A percentile compares a stretch with the other conserved stretches of the same genome.
Evolutionary conservation across 2,797 vertebrate genomes (phyloP).

Genomic region (Poecilia velifera): DNA sequence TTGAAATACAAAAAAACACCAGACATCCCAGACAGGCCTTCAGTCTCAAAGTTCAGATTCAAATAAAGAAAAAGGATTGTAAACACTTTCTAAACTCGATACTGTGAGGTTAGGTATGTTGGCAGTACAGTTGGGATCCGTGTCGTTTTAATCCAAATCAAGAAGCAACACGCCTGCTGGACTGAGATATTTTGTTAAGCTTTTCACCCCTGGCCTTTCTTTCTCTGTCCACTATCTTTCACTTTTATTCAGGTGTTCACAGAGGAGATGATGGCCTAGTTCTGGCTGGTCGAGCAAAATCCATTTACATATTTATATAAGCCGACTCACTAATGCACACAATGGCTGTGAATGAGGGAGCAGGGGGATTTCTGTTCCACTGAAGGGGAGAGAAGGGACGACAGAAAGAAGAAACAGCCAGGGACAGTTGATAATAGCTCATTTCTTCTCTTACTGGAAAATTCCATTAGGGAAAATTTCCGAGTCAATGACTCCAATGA

Average conservation of each 20-base stretch:
- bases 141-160: conserved; percentile 43
- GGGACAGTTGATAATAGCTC: conserved; percentile 61
- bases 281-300: conserved; percentile 50
- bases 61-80: neutral
- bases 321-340: conserved; percentile 21
- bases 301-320: conserved; percentile 57
- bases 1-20: neutral
- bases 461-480: conserved; percentile 70
- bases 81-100: neutral
- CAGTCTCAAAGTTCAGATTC: neutral
- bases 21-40: neutral
- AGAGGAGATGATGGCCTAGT: conserved; percentile 60
- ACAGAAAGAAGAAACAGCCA: conserved; percentile 22
- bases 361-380: conserved; percentile 40
- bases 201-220: conserved; percentile 42
- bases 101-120: neutral
- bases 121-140: conserved; percentile 24
- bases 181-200: conserved; percentile 54
- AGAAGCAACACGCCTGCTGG: conserved; percentile 38
- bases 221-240: conserved; percentile 22
- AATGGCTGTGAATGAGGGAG: conserved; percentile 25
- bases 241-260: conserved; percentile 64
- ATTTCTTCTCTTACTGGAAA: conserved; percentile 60
- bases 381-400: conserved; percentile 20
- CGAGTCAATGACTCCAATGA: conserved; percentile 57